Evolutionary conservation across 2,888 invertebrate species (phyloP), one percentile per base, ranked within the genome.

Genomic region (Galerucella pusilla): DNA sequence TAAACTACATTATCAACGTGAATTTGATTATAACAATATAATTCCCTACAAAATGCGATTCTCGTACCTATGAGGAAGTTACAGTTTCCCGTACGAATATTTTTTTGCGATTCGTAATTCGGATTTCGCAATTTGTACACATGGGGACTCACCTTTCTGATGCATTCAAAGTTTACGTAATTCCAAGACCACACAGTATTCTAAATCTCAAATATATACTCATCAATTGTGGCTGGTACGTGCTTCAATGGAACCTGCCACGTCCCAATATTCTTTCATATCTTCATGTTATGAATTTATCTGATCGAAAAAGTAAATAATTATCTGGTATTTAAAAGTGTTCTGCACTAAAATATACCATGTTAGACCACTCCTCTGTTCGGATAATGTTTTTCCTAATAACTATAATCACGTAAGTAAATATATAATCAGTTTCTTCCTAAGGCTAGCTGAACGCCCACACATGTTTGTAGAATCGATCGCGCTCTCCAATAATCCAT

Each of bases 391-490:
- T 87, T 86, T 87, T 86, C 85, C 85, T 88, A 88, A 88, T 88
- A 87, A 88, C 88, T 88, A 88, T 88, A 88, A 88, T 88, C 87
- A 87, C 84, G 86, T 84, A 85, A 87, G 87, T 87, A 88, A 88
- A 88, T 87, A 88, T 88, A 87, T 87, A 88, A 88, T 88, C 88
- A 88, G 88, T 87, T 87, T 87, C 85, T 87, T 86, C 86, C 82
- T 85, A 83, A 84, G 86, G 85, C 83, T 84, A 83, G 85, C 85
- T 81, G 81, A 81, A 86, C 87, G 83, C 87, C 86, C 86, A 87
- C 86, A 75, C 75, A 68, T 75, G 81, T 76, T 76, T 63, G 76
- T 73, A 67, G 68, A 73, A 71, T 71, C 68, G 66, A 65, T 65
- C 45, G 64, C n/a, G 11, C 68, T 73, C 73, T 73, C 68, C 70